These are phyloP conservation scores for Leptinotarsa peninsularis DNA, from an alignment of 2,888 invertebrate species.

Conservation along the genomic window DNA sequence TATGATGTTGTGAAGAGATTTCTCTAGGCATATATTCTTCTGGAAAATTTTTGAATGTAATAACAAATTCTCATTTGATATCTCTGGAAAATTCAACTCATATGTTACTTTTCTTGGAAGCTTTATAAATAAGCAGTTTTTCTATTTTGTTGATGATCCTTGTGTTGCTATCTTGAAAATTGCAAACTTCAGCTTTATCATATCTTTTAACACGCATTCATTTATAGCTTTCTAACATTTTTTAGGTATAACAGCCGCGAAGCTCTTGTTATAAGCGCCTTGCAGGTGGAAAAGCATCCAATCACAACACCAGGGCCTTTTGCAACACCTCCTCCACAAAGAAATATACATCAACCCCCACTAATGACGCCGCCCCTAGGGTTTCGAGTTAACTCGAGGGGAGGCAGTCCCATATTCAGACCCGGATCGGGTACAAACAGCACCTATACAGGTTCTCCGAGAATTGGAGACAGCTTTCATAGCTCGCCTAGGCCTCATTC, in stretches of 20 bases:
- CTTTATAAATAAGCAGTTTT: constrained; percentile 19
- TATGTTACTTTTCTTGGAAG: background rate
- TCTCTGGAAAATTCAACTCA: background rate
- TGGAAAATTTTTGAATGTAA: no score
- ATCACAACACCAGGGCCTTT: constrained; percentile 88
- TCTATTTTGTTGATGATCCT: background rate
- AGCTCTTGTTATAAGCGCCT: constrained; percentile 91
- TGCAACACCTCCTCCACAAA: constrained; percentile 77
- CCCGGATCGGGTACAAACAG: constrained; percentile 74
- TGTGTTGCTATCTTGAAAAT: background rate
- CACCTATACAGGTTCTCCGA: constrained; percentile 71
- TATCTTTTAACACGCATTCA: constrained; percentile 3
- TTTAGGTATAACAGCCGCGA: constrained; percentile 91
- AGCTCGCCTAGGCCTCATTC: constrained; percentile 77
- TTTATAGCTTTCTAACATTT: constrained; percentile 51
- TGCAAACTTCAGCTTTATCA: constrained; percentile 1
- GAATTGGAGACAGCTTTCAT: constrained; percentile 70
- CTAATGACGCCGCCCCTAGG: constrained; percentile 79
- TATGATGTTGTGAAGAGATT: no score
- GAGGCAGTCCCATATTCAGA: constrained; percentile 71
- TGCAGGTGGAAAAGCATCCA: constrained; percentile 93
- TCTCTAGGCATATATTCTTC: no score
- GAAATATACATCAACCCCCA: constrained; percentile 68
- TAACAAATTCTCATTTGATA: no score
- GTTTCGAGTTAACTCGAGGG: constrained; percentile 56